Base-by-base conservation (phyloP, 2,113 vertebrate genomes). In the Syngnathus floridae region DNA sequence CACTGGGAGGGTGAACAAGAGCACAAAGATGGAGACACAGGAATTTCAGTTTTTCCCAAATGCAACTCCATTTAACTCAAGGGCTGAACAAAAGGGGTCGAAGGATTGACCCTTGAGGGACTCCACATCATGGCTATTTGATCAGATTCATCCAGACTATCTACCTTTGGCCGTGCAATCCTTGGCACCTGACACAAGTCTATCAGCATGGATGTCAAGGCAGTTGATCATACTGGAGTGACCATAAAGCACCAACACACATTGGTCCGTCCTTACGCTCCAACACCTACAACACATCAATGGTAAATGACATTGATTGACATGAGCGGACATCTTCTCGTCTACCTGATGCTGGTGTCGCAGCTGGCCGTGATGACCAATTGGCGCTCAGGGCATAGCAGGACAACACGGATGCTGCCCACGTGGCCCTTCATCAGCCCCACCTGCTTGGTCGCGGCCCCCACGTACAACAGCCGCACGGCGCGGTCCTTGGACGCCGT, bases 161-260 rank as follows among this genome's bases (percentile, higher is more conserved):
- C 91, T 46, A 96, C 95, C 93, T 95, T 95, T 96, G 2, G 93
- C 91, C 37, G 78, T 81, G 73, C 88, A 86, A 36, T 96, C 95
- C 75, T 74, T 93, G 55, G 90, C 87, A 78, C 94, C 95, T 0
- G 95, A 96, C n/a, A 91, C 92, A 0, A 96, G 72, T 58, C 3
- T 85, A 16, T 91, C 77, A 4, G 71, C 84, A 0, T 88, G 81
- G 12, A 91, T 66, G 40, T 94, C 90, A 78, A 98, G 82, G 79
- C 94, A 95, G 73, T 80, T 93, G 71, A 97, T 62, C 0, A 88
- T 83, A 7, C 86, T 85, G 0, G 71, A 77, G 83, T 97, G 95
- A 19, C 95, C 95, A 0, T 65, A 75, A 55, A 95, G 88, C 61
- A 74, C 72, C 79, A 86, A 88, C 51, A 80, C 21, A 38, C 93